Conservation (phyloP, 2,888 invertebrate species). For the Belgica antarctica region DNA sequence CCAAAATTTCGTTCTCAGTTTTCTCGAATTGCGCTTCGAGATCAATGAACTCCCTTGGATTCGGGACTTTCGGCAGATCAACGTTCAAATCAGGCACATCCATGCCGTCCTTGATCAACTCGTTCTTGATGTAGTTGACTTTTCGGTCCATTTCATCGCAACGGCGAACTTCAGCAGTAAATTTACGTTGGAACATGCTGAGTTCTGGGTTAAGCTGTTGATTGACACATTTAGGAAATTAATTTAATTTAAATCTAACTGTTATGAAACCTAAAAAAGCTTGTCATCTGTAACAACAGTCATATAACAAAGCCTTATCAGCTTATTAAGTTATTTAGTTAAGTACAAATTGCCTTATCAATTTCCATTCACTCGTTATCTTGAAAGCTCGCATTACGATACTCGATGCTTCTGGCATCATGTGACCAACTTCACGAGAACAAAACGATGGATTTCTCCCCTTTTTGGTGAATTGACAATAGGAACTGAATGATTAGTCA, state of each 20-base stretch:
- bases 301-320: too few species aligned
- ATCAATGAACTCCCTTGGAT: constrained; percentile 76
- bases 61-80: constrained; percentile 65
- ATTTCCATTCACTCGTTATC: neutral
- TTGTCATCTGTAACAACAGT: too few species aligned
- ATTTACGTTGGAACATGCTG: constrained; percentile 79
- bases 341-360: constrained; percentile 34
- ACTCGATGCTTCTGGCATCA: neutral
- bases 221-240: constrained; percentile 38
- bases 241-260: neutral
- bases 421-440: constrained; percentile 11
- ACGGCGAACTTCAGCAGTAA: constrained; percentile 77
- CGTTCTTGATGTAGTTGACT: constrained; percentile 73
- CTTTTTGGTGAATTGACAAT: constrained; percentile 3
- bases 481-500: constrained; percentile 26
- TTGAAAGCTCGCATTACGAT: neutral
- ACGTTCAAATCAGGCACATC: constrained; percentile 65
- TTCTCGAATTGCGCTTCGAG: constrained; percentile 86
- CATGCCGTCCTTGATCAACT: constrained; percentile 73
- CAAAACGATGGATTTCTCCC: too few species aligned
- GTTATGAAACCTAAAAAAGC: neutral
- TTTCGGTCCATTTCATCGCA: constrained; percentile 84
- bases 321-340: constrained; percentile 23
- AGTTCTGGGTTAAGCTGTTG: constrained; percentile 71
- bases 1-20: constrained; percentile 90